Conservation (phyloP, 2,888 invertebrate genomes). For the Halictus ligatus region DNA sequence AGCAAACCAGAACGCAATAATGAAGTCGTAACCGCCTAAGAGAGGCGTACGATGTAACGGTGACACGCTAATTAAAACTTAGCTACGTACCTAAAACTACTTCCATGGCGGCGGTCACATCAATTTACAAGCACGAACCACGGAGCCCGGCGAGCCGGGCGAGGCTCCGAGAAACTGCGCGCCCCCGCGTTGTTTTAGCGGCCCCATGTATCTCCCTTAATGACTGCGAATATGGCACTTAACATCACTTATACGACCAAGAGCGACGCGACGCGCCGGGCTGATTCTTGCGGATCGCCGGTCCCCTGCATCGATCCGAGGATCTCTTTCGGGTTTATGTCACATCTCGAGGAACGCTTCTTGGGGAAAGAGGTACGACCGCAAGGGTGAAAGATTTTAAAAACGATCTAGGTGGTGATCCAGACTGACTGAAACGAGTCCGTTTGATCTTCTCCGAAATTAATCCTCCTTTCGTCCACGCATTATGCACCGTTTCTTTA, state of each 20-base stretch:
- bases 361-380: neutral
- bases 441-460: too few species aligned
- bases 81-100: slow-evolving; percentile 40
- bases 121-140: slow-evolving; percentile 33
- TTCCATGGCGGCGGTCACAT: slow-evolving; percentile 31
- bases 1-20: slow-evolving; percentile 59
- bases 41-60: slow-evolving; percentile 43
- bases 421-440: too few species aligned
- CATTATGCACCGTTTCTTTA: too few species aligned
- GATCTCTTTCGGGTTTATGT: neutral
- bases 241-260: slow-evolving; percentile 55
- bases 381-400: neutral
- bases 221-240: slow-evolving; percentile 60
- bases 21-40: slow-evolving; percentile 56
- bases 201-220: slow-evolving; percentile 48
- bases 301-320: slow-evolving; percentile 43
- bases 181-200: slow-evolving; percentile 50
- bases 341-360: neutral
- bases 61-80: slow-evolving; percentile 62
- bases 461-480: too few species aligned
- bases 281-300: slow-evolving; percentile 60
- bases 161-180: slow-evolving; percentile 22
- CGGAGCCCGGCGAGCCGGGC: neutral
- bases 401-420: too few species aligned
- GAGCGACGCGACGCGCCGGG: slow-evolving; percentile 23